A percentile compares a stretch with the other conserved stretches of the same genome.
phyloP scores from a whole-genome alignment of 2,113 vertebrate species.

The Corynorhinus townsendii region DNA sequence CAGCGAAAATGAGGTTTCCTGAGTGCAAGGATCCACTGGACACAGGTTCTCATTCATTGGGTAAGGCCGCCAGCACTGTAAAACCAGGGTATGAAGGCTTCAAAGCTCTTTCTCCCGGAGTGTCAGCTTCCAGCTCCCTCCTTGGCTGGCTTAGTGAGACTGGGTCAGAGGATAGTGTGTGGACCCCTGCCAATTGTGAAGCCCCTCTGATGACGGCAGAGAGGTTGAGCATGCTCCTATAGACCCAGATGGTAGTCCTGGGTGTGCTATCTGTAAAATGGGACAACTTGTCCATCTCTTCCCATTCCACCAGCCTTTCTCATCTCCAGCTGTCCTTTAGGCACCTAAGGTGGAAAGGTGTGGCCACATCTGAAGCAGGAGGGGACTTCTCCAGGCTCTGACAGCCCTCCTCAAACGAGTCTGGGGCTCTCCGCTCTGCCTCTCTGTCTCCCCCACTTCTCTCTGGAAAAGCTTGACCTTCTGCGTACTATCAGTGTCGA shows the following conservation, averaged over 20 bases:
- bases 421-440: neutral
- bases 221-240: neutral
- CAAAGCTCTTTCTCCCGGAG: neutral
- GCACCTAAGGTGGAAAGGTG: neutral
- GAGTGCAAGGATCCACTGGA: neutral
- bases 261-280: neutral
- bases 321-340: neutral
- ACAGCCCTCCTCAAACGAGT: neutral
- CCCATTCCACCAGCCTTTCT: neutral
- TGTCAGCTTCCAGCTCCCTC: neutral
- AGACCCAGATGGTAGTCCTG: neutral
- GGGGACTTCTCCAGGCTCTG: neutral
- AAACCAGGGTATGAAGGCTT: neutral
- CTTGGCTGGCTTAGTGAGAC: neutral
- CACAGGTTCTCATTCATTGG: neutral
- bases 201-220: neutral
- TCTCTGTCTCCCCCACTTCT: neutral
- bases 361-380: neutral
- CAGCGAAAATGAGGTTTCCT: neutral
- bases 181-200: neutral
- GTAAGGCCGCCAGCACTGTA: neutral
- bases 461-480: neutral
- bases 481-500: neutral
- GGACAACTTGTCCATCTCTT: neutral
- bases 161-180: neutral